Base-by-base conservation (phyloP, 1,140 invertebrate species). In the Pentalonia nigronervosa region DNA sequence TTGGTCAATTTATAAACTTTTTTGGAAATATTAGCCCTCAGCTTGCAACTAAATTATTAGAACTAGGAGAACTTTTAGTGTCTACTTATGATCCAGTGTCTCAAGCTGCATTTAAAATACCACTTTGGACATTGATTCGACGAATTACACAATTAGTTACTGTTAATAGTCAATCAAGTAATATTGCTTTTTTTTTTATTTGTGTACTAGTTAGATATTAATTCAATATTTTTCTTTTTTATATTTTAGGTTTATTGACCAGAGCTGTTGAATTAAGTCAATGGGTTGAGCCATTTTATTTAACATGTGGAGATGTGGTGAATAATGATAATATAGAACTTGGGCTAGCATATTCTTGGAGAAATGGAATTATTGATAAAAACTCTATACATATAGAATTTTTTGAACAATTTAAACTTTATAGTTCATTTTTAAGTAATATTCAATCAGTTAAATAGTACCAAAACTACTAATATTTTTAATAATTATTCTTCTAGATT, bases 401-500 rank as follows among this genome's bases (percentile, higher is more conserved):
- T 56, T 93, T 93, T 56, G 91, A 93, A 86, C 91, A 86, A 56
- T 93, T 84, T 86, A 81, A 93, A 86, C 81, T 86, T 21, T 86
- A 86, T n/a, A 86, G 91, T 53, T 93, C 48, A 84, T 93, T 93
- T 93, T 93, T 93, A 84, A 81, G 91, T 93, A 93, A 83, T 93
- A 11, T 84, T 92, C 1, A 53, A 36, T 36, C 30, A 76, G 4
- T 76, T 86, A n/a, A 25, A 7, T 25, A 83, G 2, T 92, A 84
- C 14, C 7, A 92, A 25, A 84, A 92, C 30, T 36, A 36, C 17
- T 11, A 53, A 36, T 56, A 53, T 56, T 86, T 21, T 34, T 76
- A 25, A 34, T 50, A 25, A 36, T 25, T 23, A 14, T 34, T 53
- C 0, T 83, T 53, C 7, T 56, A 93, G 91, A 56, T 86, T 34